Conservation (phyloP, 2,888 invertebrate species). For the Drosophila buzzatii region DNA sequence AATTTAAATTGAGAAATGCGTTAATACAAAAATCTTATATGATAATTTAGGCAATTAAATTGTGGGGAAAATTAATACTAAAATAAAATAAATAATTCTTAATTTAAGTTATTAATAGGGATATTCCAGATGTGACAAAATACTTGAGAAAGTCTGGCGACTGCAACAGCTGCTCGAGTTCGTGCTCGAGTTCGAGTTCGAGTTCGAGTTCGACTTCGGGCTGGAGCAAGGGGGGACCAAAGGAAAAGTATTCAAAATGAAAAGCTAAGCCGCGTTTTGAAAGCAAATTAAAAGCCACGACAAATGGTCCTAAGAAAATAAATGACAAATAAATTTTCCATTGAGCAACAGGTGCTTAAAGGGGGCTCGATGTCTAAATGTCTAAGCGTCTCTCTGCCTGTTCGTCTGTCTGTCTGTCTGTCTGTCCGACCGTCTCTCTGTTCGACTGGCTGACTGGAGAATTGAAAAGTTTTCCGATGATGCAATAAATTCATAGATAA, state of each 20-base stretch:
- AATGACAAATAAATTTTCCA: slow-evolving; percentile 70
- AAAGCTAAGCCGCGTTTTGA: slow-evolving; percentile 68
- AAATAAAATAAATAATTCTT: too few species aligned
- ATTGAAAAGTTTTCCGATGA: slow-evolving; percentile 77
- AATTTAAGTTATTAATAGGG: too few species aligned
- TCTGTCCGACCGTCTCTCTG: not conserved
- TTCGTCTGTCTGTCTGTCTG: slow-evolving; percentile 5
- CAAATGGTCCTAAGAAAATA: slow-evolving; percentile 63
- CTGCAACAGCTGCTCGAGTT: not conserved
- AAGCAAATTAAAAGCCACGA: slow-evolving; percentile 77
- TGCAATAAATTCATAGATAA: slow-evolving; percentile 82
- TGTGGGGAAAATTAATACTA: too few species aligned
- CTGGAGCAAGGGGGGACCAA: not conserved
- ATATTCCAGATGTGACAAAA: not conserved
- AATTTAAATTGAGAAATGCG: not conserved
- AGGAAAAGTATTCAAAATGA: slow-evolving; percentile 41
- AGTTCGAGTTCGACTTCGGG: not conserved
- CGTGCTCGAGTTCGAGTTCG: not conserved
- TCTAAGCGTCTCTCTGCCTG: not conserved
- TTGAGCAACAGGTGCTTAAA: slow-evolving; percentile 66
- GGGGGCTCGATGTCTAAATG: slow-evolving; percentile 8
- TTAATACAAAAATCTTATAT: not conserved
- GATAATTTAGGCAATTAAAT: too few species aligned
- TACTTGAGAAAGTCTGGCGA: not conserved
- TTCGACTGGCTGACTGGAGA: slow-evolving; percentile 32